These are phyloP conservation scores for Dascillus cervinus DNA, from an alignment of 2,888 invertebrate genomes.

Conservation along the genomic window DNA sequence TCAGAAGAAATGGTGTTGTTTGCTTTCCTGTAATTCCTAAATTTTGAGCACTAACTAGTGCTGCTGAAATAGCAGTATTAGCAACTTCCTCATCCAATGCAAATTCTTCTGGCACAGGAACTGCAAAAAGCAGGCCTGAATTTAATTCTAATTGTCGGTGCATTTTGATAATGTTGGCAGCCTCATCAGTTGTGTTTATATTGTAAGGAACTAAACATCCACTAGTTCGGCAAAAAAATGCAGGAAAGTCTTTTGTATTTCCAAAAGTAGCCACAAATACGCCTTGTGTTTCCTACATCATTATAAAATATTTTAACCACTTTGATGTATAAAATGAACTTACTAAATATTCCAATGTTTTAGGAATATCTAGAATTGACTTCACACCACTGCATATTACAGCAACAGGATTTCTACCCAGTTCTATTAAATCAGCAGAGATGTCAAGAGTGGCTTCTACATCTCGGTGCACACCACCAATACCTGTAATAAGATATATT, in stretches of 20 bases:
- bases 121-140: constrained; percentile 79
- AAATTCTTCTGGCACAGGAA: constrained; percentile 74
- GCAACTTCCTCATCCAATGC: constrained; percentile 55
- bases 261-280: constrained; percentile 81
- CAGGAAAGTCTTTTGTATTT: constrained; percentile 71
- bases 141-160: constrained; percentile 46
- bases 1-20: constrained; percentile 86
- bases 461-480: constrained; percentile 91
- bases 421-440: constrained; percentile 88
- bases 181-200: constrained; percentile 54
- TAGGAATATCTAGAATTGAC: constrained; percentile 91
- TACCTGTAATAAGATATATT: constrained; percentile 37
- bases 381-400: constrained; percentile 96
- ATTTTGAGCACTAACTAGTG: constrained; percentile 54
- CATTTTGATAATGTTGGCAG: constrained; percentile 62
- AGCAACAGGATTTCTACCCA: constrained; percentile 77
- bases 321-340: constrained; percentile 21
- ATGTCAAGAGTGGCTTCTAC: constrained; percentile 84
- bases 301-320: constrained; percentile 7
- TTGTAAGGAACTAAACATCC: constrained; percentile 65
- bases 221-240: constrained; percentile 82
- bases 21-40: constrained; percentile 70
- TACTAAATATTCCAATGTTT: constrained; percentile 90
- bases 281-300: constrained; percentile 81
- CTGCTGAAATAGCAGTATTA: constrained; percentile 62